These are phyloP conservation scores for Neodon shergylaensis DNA, from an alignment of 2,113 vertebrate species.

Conservation along the genomic window DNA sequence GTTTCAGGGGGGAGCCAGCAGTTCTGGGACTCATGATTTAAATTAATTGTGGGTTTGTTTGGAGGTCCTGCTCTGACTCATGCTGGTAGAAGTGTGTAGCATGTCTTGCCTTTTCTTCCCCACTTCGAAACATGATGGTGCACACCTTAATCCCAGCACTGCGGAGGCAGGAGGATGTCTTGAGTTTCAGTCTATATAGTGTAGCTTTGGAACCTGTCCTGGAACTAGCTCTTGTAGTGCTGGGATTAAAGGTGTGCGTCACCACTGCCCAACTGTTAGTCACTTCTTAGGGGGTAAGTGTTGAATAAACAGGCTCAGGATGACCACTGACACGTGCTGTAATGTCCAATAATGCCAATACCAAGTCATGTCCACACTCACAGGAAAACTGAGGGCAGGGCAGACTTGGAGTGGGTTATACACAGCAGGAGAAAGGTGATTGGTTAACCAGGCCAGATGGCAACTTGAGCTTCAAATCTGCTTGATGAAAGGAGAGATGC, in stretches of 20 bases:
- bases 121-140: background rate
- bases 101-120: background rate
- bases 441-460: background rate
- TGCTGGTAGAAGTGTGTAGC: background rate
- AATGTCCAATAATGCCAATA: background rate
- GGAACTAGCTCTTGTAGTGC: too few species aligned
- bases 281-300: background rate
- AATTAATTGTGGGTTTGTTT: background rate
- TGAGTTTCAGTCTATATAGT: too few species aligned
- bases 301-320: background rate
- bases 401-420: background rate
- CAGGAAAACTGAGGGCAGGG: background rate
- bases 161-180: background rate
- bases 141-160: too few species aligned
- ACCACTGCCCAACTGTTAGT: too few species aligned
- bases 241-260: too few species aligned
- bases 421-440: background rate
- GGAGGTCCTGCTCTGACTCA: background rate
- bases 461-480: background rate
- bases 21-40: background rate
- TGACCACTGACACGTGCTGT: background rate
- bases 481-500: background rate
- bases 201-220: too few species aligned
- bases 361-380: background rate
- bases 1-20: slow-evolving; percentile 31